Evolutionary conservation across 1,140 invertebrate genomes (phyloP).

Genomic region (Antheraea pernyi): DNA sequence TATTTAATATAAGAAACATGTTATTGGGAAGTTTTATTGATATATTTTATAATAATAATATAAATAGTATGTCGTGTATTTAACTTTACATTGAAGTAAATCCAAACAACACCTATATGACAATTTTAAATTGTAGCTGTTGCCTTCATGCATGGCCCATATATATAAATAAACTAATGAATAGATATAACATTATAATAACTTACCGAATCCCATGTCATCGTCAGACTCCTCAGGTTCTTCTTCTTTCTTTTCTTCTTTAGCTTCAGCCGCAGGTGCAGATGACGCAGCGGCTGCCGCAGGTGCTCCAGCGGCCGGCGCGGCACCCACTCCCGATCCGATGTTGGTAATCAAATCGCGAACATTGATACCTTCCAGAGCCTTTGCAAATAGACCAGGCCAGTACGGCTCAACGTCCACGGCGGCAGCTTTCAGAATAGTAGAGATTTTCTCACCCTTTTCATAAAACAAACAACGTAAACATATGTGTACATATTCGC

Average conservation of each 20-base stretch:
- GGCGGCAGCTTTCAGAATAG: slow-evolving; percentile 97
- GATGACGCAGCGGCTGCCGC: slow-evolving; percentile 81
- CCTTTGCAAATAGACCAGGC: slow-evolving; percentile 98
- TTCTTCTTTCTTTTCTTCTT: slow-evolving; percentile 92
- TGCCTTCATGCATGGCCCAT: too few species aligned
- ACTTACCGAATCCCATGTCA: slow-evolving; percentile 94
- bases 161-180: too few species aligned
- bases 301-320: slow-evolving; percentile 78
- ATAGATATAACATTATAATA: too few species aligned
- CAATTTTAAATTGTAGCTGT: too few species aligned
- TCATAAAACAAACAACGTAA: slow-evolving; percentile 20
- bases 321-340: slow-evolving; percentile 92
- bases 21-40: too few species aligned
- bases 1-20: too few species aligned
- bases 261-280: slow-evolving; percentile 86
- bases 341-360: slow-evolving; percentile 97
- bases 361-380: slow-evolving; percentile 96
- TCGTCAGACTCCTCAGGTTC: slow-evolving; percentile 93
- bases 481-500: slow-evolving; percentile 13
- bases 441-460: slow-evolving; percentile 97
- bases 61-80: too few species aligned
- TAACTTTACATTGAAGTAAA: too few species aligned
- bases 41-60: too few species aligned
- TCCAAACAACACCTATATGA: too few species aligned
- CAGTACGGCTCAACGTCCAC: slow-evolving; percentile 99